Percentiles rank a stretch among this genome's conserved stretches.
Evolutionary conservation across 2,113 vertebrate genomes (phyloP).

Genomic region (Eubucco bourcierii): DNA sequence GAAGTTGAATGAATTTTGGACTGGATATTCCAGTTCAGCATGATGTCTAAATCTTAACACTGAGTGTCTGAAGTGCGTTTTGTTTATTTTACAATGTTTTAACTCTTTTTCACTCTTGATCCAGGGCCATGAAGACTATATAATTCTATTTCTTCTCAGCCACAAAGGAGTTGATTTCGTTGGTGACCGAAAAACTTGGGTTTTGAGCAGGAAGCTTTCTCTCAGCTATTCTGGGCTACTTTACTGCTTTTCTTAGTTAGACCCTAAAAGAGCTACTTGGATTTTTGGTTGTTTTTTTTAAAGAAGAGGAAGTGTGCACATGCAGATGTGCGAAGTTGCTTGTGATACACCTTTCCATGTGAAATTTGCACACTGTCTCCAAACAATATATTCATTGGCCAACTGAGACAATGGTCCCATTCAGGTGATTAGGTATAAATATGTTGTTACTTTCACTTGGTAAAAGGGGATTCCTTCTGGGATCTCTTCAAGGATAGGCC

Average conservation of each 20-base stretch:
- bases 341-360: neutral
- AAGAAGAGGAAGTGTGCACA: neutral
- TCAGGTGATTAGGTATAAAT: neutral
- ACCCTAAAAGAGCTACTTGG: neutral
- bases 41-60: neutral
- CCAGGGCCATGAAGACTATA: conserved; percentile 27
- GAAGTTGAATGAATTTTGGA: neutral
- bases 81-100: conserved; percentile 31
- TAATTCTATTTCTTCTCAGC: conserved; percentile 37
- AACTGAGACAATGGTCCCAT: neutral
- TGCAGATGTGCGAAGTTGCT: neutral
- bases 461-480: neutral
- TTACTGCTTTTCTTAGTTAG: neutral
- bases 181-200: conserved; percentile 15
- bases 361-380: neutral
- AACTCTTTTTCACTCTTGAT: conserved; percentile 51
- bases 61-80: conserved; percentile 1
- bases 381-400: neutral
- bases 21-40: neutral
- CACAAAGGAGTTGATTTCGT: conserved; percentile 26
- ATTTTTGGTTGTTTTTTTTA: neutral
- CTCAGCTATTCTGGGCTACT: neutral
- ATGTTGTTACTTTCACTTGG: neutral
- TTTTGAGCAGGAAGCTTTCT: conserved; percentile 17
- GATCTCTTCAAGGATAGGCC: neutral